A percentile compares a stretch with the other conserved stretches of the same genome.
Conservation (phyloP, 2,113 vertebrate species). For the Dicentrarchus labrax region DNA sequence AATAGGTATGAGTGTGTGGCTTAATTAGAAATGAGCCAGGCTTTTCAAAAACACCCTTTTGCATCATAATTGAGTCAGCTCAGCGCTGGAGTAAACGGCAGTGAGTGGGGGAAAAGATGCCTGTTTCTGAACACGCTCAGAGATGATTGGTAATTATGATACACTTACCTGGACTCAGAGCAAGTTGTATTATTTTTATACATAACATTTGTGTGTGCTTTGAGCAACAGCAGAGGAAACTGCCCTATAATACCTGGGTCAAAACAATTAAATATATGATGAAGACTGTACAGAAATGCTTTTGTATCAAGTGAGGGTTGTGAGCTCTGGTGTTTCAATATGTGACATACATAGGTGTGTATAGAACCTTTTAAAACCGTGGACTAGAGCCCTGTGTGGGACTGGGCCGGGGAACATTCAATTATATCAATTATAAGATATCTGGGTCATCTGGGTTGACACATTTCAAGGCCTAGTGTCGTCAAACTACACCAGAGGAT, state of each 20-base stretch:
- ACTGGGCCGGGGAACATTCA: background rate
- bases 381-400: background rate
- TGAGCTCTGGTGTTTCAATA: slow-evolving; percentile 20
- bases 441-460: background rate
- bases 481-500: background rate
- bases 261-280: slow-evolving; percentile 38
- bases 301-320: slow-evolving; percentile 23
- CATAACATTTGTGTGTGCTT: slow-evolving; percentile 33
- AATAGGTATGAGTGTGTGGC: slow-evolving; percentile 86
- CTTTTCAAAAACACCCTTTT: slow-evolving; percentile 84
- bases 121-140: slow-evolving; percentile 73
- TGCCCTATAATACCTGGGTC: slow-evolving; percentile 37
- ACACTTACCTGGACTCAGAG: slow-evolving; percentile 70
- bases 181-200: slow-evolving; percentile 37
- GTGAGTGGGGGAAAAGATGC: slow-evolving; percentile 66
- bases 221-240: slow-evolving; percentile 38
- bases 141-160: slow-evolving; percentile 81
- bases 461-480: background rate
- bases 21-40: slow-evolving; percentile 86
- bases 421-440: background rate
- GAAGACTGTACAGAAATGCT: slow-evolving; percentile 14
- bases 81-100: slow-evolving; percentile 67
- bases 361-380: background rate
- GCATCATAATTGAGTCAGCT: slow-evolving; percentile 85
- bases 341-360: slow-evolving; percentile 11